Evolutionary conservation across 2,113 vertebrate genomes (phyloP).

Genomic region (Ginglymostoma cirratum): DNA sequence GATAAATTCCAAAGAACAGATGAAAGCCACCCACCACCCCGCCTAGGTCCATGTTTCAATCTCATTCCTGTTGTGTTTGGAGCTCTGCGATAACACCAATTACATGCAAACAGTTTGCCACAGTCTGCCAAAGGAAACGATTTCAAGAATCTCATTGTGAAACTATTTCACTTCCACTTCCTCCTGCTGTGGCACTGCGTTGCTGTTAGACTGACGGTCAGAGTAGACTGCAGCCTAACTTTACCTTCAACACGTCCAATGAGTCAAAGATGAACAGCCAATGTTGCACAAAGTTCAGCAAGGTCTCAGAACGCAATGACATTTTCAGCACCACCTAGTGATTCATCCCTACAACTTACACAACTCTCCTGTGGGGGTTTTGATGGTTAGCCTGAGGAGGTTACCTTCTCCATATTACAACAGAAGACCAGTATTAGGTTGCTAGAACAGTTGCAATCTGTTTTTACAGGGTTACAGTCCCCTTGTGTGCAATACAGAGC

Average conservation of each 20-base stretch:
- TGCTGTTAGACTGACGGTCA: not conserved
- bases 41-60: not conserved
- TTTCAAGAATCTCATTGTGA: not conserved
- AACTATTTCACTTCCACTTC: conserved; percentile 16
- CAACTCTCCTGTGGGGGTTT: not conserved
- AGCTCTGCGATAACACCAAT: not conserved
- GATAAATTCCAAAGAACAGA: not conserved
- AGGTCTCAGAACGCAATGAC: not conserved
- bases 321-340: not conserved
- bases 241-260: not conserved
- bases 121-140: not conserved
- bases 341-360: not conserved
- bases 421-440: not conserved
- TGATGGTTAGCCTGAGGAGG: not conserved
- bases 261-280: not conserved
- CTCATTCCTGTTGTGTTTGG: too few species aligned
- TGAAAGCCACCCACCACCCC: not conserved
- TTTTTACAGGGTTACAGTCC: not conserved
- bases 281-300: not conserved
- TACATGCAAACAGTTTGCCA: not conserved
- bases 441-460: not conserved
- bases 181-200: not conserved
- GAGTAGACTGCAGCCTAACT: too few species aligned
- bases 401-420: not conserved
- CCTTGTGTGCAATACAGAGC: not conserved